Evolutionary conservation across 64 coral and sea anemone genomes (phyloP).

Genomic region (Dendronephthya gigantea): DNA sequence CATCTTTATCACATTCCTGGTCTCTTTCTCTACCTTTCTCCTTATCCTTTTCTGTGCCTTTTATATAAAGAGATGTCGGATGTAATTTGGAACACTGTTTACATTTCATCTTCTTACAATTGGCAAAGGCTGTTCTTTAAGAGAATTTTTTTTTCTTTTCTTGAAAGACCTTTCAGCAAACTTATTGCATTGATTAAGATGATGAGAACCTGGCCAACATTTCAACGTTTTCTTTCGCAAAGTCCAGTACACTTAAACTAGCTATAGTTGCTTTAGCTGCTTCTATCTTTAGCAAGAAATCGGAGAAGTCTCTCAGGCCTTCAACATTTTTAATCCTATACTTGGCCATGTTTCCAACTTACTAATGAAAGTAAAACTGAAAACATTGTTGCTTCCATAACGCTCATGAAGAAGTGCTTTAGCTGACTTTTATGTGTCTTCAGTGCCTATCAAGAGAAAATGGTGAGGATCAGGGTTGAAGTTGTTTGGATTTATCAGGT

Average conservation of each 20-base stretch:
- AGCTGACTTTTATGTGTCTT: not conserved
- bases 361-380: not conserved
- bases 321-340: conserved; percentile 33
- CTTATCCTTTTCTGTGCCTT: not conserved
- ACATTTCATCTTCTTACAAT: not conserved
- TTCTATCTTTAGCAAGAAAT: conserved; percentile 47
- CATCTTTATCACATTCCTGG: no score
- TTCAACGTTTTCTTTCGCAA: conserved; percentile 71
- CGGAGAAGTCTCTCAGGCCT: conserved; percentile 55
- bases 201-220: not conserved
- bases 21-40: not conserved
- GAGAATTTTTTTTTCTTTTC: conserved; percentile 35
- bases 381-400: not conserved
- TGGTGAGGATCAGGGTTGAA: no score
- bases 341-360: conserved; percentile 40
- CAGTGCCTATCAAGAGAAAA: no score
- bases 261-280: conserved; percentile 43
- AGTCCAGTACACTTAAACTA: conserved; percentile 54
- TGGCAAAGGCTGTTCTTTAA: conserved; percentile 33
- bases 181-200: not conserved
- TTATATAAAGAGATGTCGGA: not conserved
- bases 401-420: not conserved
- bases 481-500: no score
- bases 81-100: not conserved
- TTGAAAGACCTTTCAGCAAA: conserved; percentile 29